phyloP scores from a whole-genome alignment of 2,888 invertebrate species.

The Ophioninae sp. region DNA sequence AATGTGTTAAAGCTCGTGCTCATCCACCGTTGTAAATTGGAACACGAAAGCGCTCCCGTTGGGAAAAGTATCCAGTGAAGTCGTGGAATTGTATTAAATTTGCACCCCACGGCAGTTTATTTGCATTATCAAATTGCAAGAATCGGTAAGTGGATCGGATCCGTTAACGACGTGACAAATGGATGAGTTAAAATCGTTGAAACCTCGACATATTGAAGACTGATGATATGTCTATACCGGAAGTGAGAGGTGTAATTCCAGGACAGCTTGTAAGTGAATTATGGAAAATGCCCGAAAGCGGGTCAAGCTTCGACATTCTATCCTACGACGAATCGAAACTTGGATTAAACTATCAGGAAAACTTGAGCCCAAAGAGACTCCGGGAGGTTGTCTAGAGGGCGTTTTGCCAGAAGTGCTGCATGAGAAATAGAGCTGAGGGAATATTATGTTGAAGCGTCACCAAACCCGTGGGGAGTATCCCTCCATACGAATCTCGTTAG shows the following conservation, averaged over 20 bases:
- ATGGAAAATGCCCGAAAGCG: constrained; percentile 57
- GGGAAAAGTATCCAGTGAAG: constrained; percentile 24
- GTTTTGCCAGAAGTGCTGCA: constrained; percentile 34
- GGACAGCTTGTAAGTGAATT: constrained; percentile 62
- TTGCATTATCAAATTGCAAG: constrained; percentile 16
- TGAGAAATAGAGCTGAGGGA: constrained; percentile 29
- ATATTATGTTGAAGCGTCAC: constrained; percentile 19
- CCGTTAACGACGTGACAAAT: not conserved
- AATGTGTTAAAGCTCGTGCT: constrained; percentile 1
- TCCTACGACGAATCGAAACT: constrained; percentile 57
- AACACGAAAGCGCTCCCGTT: constrained; percentile 8
- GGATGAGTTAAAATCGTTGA: constrained; percentile 1
- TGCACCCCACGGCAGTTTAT: not conserved
- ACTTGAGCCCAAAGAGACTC: constrained; percentile 71
- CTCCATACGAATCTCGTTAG: constrained; percentile 67
- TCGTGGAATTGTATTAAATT: constrained; percentile 5
- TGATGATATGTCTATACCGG: not conserved
- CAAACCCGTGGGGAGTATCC: constrained; percentile 38
- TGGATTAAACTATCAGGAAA: constrained; percentile 73
- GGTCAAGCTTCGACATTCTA: constrained; percentile 54
- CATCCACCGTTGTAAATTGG: not conserved
- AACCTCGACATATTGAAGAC: constrained; percentile 29
- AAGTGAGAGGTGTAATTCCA: constrained; percentile 28
- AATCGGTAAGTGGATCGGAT: not conserved
- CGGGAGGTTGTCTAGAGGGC: constrained; percentile 34